phyloP scores from a whole-genome alignment of 1,140 invertebrate species.

The Streblospio benedicti region DNA sequence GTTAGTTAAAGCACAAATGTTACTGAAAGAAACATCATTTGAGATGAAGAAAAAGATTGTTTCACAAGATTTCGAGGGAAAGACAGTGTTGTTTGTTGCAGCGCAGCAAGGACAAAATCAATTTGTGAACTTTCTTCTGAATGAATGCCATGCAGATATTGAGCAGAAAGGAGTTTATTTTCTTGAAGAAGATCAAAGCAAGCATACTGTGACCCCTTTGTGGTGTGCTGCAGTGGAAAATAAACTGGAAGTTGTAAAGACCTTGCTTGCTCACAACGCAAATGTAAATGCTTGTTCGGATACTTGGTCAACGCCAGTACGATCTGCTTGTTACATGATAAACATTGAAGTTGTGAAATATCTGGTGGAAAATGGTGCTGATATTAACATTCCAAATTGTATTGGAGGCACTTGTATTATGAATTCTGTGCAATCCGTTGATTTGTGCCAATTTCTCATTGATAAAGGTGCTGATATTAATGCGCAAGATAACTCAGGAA shows the following conservation, averaged over 20 bases:
- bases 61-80: constrained; percentile 53
- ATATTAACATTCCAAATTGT: constrained; percentile 75
- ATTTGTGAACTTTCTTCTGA: constrained; percentile 79
- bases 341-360: constrained; percentile 70
- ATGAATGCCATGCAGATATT: constrained; percentile 69
- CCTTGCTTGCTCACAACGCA: constrained; percentile 69
- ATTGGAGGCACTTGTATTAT: constrained; percentile 89
- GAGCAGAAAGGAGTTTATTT: constrained; percentile 66
- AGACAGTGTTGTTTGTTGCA: constrained; percentile 77
- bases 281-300: constrained; percentile 78
- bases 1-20: constrained; percentile 3
- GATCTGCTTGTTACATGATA: constrained; percentile 88
- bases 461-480: constrained; percentile 64
- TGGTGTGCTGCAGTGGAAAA: constrained; percentile 89
- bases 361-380: constrained; percentile 72
- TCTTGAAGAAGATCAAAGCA: constrained; percentile 53
- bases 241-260: constrained; percentile 66
- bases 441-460: constrained; percentile 71
- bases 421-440: constrained; percentile 79
- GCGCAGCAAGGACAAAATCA: constrained; percentile 74
- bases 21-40: not conserved
- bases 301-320: constrained; percentile 78
- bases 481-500: constrained; percentile 78
- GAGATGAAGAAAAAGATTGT: not conserved
- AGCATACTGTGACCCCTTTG: constrained; percentile 77